These are phyloP conservation scores for Caenorhabditis sp. DNA, from an alignment of 2,888 invertebrate species.

Conservation along the genomic window DNA sequence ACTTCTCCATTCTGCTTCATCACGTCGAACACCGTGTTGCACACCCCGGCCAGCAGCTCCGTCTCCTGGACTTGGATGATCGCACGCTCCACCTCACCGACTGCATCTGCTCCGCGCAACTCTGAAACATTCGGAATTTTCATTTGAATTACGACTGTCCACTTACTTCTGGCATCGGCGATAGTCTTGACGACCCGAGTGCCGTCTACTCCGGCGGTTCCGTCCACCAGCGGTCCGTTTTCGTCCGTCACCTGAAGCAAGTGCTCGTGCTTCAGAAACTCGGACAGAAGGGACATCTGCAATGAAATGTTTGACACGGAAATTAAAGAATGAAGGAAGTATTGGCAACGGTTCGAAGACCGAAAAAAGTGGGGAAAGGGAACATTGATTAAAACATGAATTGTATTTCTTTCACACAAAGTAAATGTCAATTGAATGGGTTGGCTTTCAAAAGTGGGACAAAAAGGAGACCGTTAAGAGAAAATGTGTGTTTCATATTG, in stretches of 20 bases:
- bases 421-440: too few relatives aligned
- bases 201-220: slow-evolving; percentile 27
- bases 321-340: background rate
- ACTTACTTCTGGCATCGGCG: slow-evolving; percentile 38
- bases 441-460: too few relatives aligned
- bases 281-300: slow-evolving; percentile 34
- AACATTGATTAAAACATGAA: too few relatives aligned
- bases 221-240: slow-evolving; percentile 23
- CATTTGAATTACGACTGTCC: background rate
- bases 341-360: background rate
- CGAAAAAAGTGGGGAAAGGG: background rate
- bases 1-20: slow-evolving; percentile 42
- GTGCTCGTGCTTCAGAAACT: slow-evolving; percentile 21
- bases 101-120: slow-evolving; percentile 4
- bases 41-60: slow-evolving; percentile 31
- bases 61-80: slow-evolving; percentile 36
- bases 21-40: slow-evolving; percentile 44
- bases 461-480: too few relatives aligned
- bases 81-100: slow-evolving; percentile 26
- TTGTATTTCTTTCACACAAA: too few relatives aligned
- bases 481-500: background rate
- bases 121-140: slow-evolving; percentile 6
- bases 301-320: background rate
- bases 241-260: slow-evolving; percentile 41
- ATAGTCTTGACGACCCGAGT: slow-evolving; percentile 25